A percentile compares a stretch with the other conserved stretches of the same genome.
These are phyloP conservation scores for Lipotes vexillifer DNA, from an alignment of 2,113 vertebrate genomes.

Conservation along the genomic window DNA sequence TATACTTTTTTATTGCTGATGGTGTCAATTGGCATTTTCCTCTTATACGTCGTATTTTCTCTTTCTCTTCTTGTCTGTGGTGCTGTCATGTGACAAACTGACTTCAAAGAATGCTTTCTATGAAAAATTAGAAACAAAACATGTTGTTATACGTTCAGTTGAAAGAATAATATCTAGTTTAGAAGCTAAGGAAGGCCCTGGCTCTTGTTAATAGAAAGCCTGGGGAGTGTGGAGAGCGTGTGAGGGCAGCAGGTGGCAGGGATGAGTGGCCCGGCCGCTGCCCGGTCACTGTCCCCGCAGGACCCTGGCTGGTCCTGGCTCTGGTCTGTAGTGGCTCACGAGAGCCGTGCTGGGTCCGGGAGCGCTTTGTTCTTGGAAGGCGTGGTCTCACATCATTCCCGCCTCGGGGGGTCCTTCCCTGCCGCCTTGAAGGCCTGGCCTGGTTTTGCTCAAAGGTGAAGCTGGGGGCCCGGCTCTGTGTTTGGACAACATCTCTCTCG, in stretches of 20 bases:
- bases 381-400: not conserved
- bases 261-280: not conserved
- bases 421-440: rapidly evolving
- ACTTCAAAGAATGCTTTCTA: rapidly evolving
- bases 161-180: rapidly evolving
- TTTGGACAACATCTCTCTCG: not conserved
- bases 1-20: rapidly evolving
- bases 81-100: not conserved
- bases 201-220: not conserved
- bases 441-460: not conserved
- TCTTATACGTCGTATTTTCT: rapidly evolving
- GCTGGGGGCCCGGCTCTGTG: not conserved
- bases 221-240: rapidly evolving
- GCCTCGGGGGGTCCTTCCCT: rapidly evolving
- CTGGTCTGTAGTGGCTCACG: rapidly evolving
- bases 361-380: rapidly evolving
- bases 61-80: no score
- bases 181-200: no score
- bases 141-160: rapidly evolving
- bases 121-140: not conserved
- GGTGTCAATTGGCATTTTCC: rapidly evolving
- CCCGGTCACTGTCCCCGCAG: rapidly evolving
- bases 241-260: rapidly evolving
- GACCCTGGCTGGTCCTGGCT: rapidly evolving
- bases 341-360: rapidly evolving